Evolutionary conservation across 2,797 vertebrate species (phyloP), one percentile per base, ranked within the genome.

Genomic region (Chelon auratus): DNA sequence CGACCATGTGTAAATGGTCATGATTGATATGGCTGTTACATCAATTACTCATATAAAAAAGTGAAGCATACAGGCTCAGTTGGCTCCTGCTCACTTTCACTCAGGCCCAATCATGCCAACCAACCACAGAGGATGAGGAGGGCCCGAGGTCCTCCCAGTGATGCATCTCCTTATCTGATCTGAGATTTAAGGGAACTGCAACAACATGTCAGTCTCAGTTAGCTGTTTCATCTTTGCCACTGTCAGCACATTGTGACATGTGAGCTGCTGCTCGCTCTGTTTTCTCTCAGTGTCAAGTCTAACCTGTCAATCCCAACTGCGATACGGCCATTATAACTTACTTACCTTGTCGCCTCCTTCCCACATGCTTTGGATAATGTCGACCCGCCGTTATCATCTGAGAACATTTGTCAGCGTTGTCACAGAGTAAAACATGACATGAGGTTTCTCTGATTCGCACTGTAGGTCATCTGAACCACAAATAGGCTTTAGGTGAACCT

Each of bases 81-180:
- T 77, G 65, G 57, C 72, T 81, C 12, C 9, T 14, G 42, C 65
- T 81, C 60, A n/a, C 26, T 69, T 76, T 77, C 55, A 24, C 62
- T 85, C 81, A 81, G 75, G 85, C 80, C 80, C 72, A 53, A 65
- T 90, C 82, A 86, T 86, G 86, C 84, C 84, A 72, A 48, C 72
- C 75, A 76, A 48, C 68, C 69, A 65, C 62, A 74, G 37, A 71
- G 57, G 71, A 85, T 72, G 68, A 68, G 58, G 30, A 75, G 45
- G 66, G 71, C 86, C 82, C 17, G 50, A 77, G 77, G 85, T 87
- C 80, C 70, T 80, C 40, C 51, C 26, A 57, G 13, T 30, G 55
- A 72, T 68, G 54, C 50, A 58, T 71, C 22, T 51, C 48, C 62
- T 89, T 84, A 89, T 92, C 81, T 88, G 90, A 88, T 90, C 62